Conservation (phyloP, 2,888 invertebrate species). For the Athripsodes cinereus region DNA sequence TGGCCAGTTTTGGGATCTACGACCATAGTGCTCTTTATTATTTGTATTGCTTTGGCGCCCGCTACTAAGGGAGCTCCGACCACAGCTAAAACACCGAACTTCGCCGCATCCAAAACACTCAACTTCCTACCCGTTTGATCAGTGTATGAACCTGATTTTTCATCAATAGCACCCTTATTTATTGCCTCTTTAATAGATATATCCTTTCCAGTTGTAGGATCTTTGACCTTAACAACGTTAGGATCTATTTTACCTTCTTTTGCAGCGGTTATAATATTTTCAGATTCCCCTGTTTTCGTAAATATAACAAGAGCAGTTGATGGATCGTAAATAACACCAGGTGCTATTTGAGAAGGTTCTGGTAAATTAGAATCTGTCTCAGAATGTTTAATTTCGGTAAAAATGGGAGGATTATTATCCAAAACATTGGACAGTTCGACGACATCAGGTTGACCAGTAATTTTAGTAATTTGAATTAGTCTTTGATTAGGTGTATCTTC, state of each 20-base stretch:
- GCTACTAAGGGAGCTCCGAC: slow-evolving; percentile 70
- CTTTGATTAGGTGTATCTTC: slow-evolving; percentile 50
- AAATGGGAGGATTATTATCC: slow-evolving; percentile 43
- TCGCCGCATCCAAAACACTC: slow-evolving; percentile 43
- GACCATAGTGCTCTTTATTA: slow-evolving; percentile 58
- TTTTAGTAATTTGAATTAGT: slow-evolving; percentile 65
- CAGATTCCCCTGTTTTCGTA: slow-evolving; percentile 62
- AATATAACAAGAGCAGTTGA: slow-evolving; percentile 68
- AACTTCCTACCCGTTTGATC: slow-evolving; percentile 61
- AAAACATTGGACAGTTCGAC: slow-evolving; percentile 60
- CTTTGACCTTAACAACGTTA: slow-evolving; percentile 57
- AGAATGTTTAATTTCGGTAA: slow-evolving; percentile 44
- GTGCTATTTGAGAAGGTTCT: slow-evolving; percentile 67
- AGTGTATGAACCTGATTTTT: slow-evolving; percentile 57
- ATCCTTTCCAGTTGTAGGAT: slow-evolving; percentile 61
- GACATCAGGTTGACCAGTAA: slow-evolving; percentile 64
- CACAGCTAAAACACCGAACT: slow-evolving; percentile 66
- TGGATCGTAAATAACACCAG: slow-evolving; percentile 74
- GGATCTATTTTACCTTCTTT: slow-evolving; percentile 66
- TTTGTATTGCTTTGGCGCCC: slow-evolving; percentile 61
- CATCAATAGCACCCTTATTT: slow-evolving; percentile 35
- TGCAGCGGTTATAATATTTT: slow-evolving; percentile 69
- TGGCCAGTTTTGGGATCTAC: slow-evolving; percentile 77
- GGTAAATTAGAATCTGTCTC: slow-evolving; percentile 33
- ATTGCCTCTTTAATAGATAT: slow-evolving; percentile 55